Conservation (phyloP, 2,888 invertebrate genomes). For the Tenthredo distinguenda region DNA sequence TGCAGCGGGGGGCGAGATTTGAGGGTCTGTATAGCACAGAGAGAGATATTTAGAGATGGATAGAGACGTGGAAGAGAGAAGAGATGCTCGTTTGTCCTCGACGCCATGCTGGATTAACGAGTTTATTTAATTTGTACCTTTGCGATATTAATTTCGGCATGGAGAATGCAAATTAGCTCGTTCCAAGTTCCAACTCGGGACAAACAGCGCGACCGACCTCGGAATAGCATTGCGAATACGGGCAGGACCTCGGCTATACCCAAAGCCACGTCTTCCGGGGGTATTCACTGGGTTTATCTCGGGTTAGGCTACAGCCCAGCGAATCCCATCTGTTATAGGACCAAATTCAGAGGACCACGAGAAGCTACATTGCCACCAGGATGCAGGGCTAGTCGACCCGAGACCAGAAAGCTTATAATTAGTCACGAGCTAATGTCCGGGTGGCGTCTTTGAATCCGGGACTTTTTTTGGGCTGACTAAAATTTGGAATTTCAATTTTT, state of each 20-base stretch:
- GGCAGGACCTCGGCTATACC: slow-evolving; percentile 13
- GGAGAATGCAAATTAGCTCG: slow-evolving; percentile 62
- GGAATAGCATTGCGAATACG: background rate
- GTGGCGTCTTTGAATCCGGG: background rate
- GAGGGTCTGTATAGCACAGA: background rate
- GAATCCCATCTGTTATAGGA: slow-evolving; percentile 37
- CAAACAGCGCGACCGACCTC: slow-evolving; percentile 39
- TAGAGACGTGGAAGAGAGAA: background rate
- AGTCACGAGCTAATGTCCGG: background rate
- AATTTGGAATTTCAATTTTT: background rate
- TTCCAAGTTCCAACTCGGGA: slow-evolving; percentile 51
- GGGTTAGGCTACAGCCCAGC: slow-evolving; percentile 18
- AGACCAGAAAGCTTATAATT: slow-evolving; percentile 13
- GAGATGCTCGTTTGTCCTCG: slow-evolving; percentile 54
- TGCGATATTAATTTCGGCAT: slow-evolving; percentile 63
- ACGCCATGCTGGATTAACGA: slow-evolving; percentile 61
- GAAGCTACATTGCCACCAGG: background rate
- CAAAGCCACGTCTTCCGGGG: slow-evolving; percentile 35
- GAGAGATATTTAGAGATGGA: background rate
- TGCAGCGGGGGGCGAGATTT: background rate
- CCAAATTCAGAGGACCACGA: slow-evolving; percentile 26
- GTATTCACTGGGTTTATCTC: slow-evolving; percentile 44
- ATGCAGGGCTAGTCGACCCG: slow-evolving; percentile 22
- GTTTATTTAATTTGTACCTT: slow-evolving; percentile 60
- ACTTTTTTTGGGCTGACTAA: background rate